Evolutionary conservation across 2,797 vertebrate genomes (phyloP).

Genomic region (Taenioides sp.): DNA sequence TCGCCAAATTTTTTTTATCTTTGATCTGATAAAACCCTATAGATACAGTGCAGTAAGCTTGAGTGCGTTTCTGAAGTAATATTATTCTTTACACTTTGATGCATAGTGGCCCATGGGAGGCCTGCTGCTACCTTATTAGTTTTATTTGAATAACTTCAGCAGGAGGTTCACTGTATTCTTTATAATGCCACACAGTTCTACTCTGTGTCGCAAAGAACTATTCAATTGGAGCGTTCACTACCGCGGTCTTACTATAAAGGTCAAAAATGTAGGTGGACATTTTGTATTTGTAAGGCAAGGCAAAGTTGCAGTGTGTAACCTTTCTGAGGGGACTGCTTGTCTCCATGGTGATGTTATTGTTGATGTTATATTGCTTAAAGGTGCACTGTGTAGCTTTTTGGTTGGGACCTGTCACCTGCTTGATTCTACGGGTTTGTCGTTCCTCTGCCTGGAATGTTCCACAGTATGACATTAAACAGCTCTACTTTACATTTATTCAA

Average conservation of each 20-base stretch:
- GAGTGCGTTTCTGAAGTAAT: constrained; percentile 5
- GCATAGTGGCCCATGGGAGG: constrained; percentile 41
- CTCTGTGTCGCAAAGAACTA: constrained; percentile 8
- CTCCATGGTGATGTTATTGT: too few species aligned
- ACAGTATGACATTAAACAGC: too few species aligned
- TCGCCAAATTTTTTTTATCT: background rate
- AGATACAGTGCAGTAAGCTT: background rate
- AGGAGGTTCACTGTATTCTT: constrained; percentile 33
- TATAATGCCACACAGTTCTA: constrained; percentile 14
- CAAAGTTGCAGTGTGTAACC: too few species aligned
- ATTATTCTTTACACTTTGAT: constrained; percentile 19
- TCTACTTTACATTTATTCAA: too few species aligned
- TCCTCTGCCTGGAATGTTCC: too few species aligned
- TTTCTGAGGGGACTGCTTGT: too few species aligned
- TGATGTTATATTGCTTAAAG: too few species aligned
- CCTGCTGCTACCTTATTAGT: constrained; percentile 56
- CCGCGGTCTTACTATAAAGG: background rate
- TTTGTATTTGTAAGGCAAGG: background rate
- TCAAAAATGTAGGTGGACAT: background rate
- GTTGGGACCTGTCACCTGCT: too few species aligned
- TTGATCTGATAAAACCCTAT: background rate
- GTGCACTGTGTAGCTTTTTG: too few species aligned
- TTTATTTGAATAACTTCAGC: constrained; percentile 54
- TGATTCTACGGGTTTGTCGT: too few species aligned
- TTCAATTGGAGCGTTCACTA: background rate